Percentiles rank a stretch among this genome's conserved stretches.
phyloP scores from a whole-genome alignment of 2,113 vertebrate genomes.

The Circaetus cinerascens region DNA sequence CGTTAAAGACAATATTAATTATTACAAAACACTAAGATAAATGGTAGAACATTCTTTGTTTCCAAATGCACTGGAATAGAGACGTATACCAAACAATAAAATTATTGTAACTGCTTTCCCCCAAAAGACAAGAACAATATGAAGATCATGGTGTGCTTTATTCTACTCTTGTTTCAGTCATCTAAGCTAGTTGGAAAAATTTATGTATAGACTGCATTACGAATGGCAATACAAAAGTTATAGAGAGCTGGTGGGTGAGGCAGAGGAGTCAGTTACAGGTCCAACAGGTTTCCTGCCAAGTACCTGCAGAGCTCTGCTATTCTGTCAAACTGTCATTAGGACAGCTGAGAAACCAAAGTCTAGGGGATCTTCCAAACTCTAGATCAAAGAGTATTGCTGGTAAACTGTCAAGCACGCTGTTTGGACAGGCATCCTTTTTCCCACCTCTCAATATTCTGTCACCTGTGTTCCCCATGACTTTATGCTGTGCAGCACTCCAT shows the following conservation, averaged over 20 bases:
- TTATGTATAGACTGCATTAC: fast-evolving
- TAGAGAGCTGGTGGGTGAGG: not conserved
- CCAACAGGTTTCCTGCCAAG: not conserved
- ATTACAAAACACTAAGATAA: not conserved
- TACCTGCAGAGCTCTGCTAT: not conserved
- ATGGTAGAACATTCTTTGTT: not conserved
- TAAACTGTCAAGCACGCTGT: not conserved
- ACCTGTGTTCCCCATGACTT: not conserved
- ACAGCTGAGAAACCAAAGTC: not conserved
- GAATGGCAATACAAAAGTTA: not conserved
- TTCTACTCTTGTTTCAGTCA: not conserved
- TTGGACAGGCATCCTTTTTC: not conserved
- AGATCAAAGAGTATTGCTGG: not conserved
- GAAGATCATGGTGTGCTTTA: not conserved
- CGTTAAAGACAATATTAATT: not conserved
- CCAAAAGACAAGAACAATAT: not conserved
- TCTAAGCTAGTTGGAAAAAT: not conserved
- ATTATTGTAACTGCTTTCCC: not conserved
- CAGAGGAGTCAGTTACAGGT: not conserved
- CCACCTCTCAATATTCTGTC: not conserved
- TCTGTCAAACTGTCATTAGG: not conserved
- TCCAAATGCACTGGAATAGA: not conserved
- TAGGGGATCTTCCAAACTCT: not conserved
- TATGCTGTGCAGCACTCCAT: not conserved
- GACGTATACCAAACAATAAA: not conserved